phyloP scores from a whole-genome alignment of 2,113 vertebrate genomes.

The Phaethon lepturus region DNA sequence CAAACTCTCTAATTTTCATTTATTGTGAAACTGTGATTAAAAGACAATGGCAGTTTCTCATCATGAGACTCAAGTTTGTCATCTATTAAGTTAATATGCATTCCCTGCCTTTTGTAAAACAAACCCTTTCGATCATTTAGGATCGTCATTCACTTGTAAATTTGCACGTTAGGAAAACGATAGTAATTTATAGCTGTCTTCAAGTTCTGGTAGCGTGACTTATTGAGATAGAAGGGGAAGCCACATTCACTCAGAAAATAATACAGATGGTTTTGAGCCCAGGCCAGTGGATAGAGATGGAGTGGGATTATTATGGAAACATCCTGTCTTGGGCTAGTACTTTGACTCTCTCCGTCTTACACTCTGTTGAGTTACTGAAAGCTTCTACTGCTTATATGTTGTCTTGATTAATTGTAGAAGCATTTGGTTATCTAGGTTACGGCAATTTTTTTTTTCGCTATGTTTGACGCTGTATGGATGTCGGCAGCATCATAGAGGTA shows the following conservation, averaged over 20 bases:
- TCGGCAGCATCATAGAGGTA: background rate
- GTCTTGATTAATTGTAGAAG: conserved; percentile 1
- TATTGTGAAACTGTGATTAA: conserved; percentile 48
- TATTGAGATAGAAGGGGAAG: background rate
- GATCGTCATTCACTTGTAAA: conserved; percentile 3
- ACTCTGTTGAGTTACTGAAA: background rate
- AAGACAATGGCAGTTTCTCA: conserved; percentile 37
- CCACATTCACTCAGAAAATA: background rate
- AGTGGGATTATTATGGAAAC: background rate
- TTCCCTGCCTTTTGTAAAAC: background rate
- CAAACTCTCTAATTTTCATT: conserved; percentile 24
- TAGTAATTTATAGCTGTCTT: background rate
- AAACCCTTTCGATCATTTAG: conserved; percentile 12
- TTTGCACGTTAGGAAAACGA: background rate
- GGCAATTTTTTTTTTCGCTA: background rate
- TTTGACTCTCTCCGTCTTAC: background rate
- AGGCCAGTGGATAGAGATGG: background rate
- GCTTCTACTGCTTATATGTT: background rate
- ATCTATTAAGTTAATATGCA: background rate
- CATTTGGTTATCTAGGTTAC: background rate
- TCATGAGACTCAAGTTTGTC: conserved; percentile 27
- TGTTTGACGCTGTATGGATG: background rate
- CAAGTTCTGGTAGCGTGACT: background rate
- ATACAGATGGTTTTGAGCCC: background rate
- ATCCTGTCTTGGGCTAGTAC: background rate